Base-by-base conservation (phyloP, 1,140 invertebrate genomes). In the Bombus consobrinus region DNA sequence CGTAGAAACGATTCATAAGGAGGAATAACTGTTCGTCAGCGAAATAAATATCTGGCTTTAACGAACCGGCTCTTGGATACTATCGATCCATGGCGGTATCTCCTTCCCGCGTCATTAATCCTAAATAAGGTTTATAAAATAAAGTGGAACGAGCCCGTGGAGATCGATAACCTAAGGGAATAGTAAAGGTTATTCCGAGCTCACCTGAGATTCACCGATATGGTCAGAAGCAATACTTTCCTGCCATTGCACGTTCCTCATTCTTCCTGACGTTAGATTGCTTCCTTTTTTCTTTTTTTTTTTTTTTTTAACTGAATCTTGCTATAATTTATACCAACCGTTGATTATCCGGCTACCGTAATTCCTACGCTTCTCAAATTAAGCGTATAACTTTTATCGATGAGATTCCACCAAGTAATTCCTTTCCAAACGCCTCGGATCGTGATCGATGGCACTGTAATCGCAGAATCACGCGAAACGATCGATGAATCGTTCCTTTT, bases 101-200 rank as follows among this genome's bases (percentile, higher is more conserved):
- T 82, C 75, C 59, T 85, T 87, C 79, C 78, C 82, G 79, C 79
- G 71, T 89, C 86, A 89, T 89, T 90, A 90, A 90, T 90, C 69
- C 86, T 89, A 89, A 90, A 89, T 85, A 89, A 90, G 89, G 82
- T 90, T 89, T 90, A 89, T 89, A 90, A 90, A 89, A 89, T 87
- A 85, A 85, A 81, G 69, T 81, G 73, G 81, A 85, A 87, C 73
- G 85, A 69, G 81, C n/a, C 73, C 32, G 41, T 39, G 69, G 68
- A 87, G 84, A 83, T 89, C 88, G 76, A 90, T 89, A 90, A 89
- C 86, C 89, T 75, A 41, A 47, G 74, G 73, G 86, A 87, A 77
- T 68, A 73, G 80, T 73, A 78, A 87, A 90, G 80, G 84, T 89
- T 90, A 89, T 84, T 89, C 72, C 59, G 57, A 12, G 8, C 18